Percentiles rank a stretch among this genome's conserved stretches.
Evolutionary conservation across 2,888 invertebrate species (phyloP).

Genomic region (Monoplex corrugatus): DNA sequence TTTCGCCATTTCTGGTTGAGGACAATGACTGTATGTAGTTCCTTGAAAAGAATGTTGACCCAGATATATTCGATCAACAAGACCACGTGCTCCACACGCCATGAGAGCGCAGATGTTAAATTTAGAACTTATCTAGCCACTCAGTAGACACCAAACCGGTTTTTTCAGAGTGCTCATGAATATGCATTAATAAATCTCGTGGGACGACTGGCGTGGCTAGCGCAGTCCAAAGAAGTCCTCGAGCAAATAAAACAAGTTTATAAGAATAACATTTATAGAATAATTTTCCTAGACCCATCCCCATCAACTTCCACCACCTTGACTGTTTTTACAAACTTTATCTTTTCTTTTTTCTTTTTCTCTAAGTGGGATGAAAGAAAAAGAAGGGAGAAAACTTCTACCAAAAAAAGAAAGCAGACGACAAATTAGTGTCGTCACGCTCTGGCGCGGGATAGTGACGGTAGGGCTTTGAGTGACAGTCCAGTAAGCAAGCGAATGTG

Average conservation of each 20-base stretch:
- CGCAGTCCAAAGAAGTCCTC: background rate
- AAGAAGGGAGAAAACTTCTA: slow-evolving; percentile 27
- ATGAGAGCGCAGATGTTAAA: background rate
- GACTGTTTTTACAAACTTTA: too few species aligned
- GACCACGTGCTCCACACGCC: background rate
- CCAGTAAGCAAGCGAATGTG: background rate
- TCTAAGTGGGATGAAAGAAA: background rate
- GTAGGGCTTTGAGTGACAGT: slow-evolving; percentile 5
- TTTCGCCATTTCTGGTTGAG: too few species aligned
- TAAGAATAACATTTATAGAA: background rate
- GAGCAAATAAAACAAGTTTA: background rate
- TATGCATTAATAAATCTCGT: slow-evolving; percentile 22
- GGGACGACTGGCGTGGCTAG: background rate
- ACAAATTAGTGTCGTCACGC: slow-evolving; percentile 38
- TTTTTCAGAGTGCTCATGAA: slow-evolving; percentile 21
- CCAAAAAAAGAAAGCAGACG: slow-evolving; percentile 13
- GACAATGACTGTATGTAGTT: too few species aligned
- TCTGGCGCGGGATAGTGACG: background rate
- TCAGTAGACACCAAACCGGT: slow-evolving; percentile 46
- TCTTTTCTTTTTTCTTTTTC: too few species aligned
- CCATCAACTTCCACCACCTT: background rate
- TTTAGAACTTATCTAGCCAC: slow-evolving; percentile 4
- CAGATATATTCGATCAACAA: background rate
- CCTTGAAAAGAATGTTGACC: too few species aligned
- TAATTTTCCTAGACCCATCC: background rate